These are phyloP conservation scores for Aphelenchoides avenae DNA, from an alignment of 1,140 invertebrate genomes.

Conservation along the genomic window DNA sequence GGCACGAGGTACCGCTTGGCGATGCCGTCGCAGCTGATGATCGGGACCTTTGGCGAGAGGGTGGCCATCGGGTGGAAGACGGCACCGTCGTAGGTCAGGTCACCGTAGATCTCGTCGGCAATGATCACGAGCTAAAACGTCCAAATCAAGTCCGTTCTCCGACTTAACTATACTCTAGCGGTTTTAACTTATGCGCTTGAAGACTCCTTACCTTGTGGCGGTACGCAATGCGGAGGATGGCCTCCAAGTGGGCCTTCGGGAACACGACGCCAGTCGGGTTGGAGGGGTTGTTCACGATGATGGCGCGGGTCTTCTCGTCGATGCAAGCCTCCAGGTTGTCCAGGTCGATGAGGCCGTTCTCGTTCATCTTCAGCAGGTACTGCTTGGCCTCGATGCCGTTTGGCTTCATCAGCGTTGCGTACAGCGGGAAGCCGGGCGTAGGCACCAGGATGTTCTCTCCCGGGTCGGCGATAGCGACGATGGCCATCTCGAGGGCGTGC, in stretches of 20 bases:
- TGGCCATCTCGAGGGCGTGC: slow-evolving; percentile 83
- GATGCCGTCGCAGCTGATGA: slow-evolving; percentile 85
- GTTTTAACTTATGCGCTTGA: slow-evolving; percentile 26
- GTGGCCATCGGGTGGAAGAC: slow-evolving; percentile 78
- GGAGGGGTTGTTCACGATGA: slow-evolving; percentile 92
- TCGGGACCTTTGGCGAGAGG: slow-evolving; percentile 77
- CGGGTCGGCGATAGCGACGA: slow-evolving; percentile 76
- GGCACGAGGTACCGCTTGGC: slow-evolving; percentile 92
- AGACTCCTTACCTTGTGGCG: slow-evolving; percentile 66
- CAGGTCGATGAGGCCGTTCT: slow-evolving; percentile 84
- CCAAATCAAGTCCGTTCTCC: neutral
- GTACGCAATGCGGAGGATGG: slow-evolving; percentile 75
- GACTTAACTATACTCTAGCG: slow-evolving; percentile 9
- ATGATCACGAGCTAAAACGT: slow-evolving; percentile 83
- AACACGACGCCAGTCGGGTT: slow-evolving; percentile 98
- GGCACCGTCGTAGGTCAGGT: slow-evolving; percentile 81
- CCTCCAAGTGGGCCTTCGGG: slow-evolving; percentile 72
- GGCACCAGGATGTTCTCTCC: slow-evolving; percentile 83
- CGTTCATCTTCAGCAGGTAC: slow-evolving; percentile 67
- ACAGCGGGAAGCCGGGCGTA: slow-evolving; percentile 90
- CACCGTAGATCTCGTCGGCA: slow-evolving; percentile 92
- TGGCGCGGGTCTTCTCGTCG: slow-evolving; percentile 80
- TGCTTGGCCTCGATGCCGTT: slow-evolving; percentile 69
- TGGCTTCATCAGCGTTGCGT: slow-evolving; percentile 80
- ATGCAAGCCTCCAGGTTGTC: slow-evolving; percentile 80